Evolutionary conservation across 2,888 invertebrate species (phyloP).

Genomic region (Zootermopsis nevadensis): DNA sequence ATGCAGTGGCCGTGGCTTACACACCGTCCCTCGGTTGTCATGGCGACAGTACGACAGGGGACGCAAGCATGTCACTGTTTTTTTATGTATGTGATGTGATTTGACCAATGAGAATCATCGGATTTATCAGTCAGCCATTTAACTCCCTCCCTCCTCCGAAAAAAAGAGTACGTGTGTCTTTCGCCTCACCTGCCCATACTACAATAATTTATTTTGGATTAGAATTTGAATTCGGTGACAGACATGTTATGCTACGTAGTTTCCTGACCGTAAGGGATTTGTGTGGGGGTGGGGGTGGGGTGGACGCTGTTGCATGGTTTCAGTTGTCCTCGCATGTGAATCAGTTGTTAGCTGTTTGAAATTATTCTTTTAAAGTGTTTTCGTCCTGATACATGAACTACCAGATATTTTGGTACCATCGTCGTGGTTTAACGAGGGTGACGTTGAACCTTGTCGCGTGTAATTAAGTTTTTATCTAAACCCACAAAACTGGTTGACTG

Average conservation of each 20-base stretch:
- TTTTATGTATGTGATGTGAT: slow-evolving; percentile 7
- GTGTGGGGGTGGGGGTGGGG: neutral
- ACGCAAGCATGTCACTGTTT: neutral
- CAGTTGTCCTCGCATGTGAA: neutral
- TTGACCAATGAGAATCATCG: slow-evolving; percentile 22
- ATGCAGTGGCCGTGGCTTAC: neutral
- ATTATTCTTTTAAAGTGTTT: too few species aligned
- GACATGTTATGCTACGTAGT: slow-evolving; percentile 1
- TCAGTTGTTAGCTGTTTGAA: neutral
- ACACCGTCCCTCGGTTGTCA: slow-evolving; percentile 3
- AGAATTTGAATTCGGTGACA: slow-evolving; percentile 1
- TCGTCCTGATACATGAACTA: neutral
- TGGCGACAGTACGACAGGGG: neutral
- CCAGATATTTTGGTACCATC: neutral
- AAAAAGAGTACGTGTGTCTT: neutral
- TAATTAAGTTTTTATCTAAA: neutral
- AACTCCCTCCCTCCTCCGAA: neutral
- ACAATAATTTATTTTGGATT: slow-evolving; percentile 13
- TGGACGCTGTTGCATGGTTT: neutral
- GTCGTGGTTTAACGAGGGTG: neutral
- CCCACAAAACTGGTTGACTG: neutral
- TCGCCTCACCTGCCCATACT: neutral
- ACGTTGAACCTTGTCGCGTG: neutral
- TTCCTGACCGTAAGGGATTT: neutral
- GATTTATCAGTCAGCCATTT: slow-evolving; percentile 16